Conservation (phyloP, 1,140 invertebrate genomes). For the Drosophila rhopaloa region DNA sequence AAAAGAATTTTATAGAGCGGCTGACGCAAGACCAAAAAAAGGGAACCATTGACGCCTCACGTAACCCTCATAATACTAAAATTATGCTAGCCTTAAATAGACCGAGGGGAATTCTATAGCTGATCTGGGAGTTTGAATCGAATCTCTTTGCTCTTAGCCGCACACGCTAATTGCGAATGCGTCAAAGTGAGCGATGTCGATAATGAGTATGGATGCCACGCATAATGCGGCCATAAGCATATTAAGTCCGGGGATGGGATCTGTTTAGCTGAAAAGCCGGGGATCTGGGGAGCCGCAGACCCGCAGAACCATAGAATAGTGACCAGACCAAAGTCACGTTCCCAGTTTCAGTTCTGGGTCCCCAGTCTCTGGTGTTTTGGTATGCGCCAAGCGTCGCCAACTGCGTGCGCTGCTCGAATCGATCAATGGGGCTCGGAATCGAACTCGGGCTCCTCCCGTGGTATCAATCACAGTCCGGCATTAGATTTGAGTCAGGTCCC, state of each 20-base stretch:
- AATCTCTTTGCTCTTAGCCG: constrained; percentile 49
- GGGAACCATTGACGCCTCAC: constrained; percentile 36
- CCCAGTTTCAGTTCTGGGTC: constrained; percentile 40
- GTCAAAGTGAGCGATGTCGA: constrained; percentile 22
- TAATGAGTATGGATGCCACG: constrained; percentile 76
- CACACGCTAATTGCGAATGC: constrained; percentile 61
- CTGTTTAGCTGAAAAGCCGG: constrained; percentile 12
- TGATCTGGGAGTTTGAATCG: constrained; percentile 11
- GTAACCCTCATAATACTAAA: constrained; percentile 61
- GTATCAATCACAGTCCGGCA: constrained; percentile 43
- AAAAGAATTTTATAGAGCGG: constrained; percentile 45
- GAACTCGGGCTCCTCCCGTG: constrained; percentile 26
- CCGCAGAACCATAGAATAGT: constrained; percentile 25
- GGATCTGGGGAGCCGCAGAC: not conserved
- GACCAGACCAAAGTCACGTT: constrained; percentile 65
- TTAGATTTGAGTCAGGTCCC: constrained; percentile 62
- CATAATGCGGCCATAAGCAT: constrained; percentile 61
- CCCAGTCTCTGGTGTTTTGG: constrained; percentile 29
- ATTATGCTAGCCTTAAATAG: constrained; percentile 74
- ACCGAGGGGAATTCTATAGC: constrained; percentile 28
- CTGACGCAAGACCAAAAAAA: constrained; percentile 49
- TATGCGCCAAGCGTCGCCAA: constrained; percentile 56
- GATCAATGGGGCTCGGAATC: constrained; percentile 72
- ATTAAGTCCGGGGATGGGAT: constrained; percentile 31
- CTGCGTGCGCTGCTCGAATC: constrained; percentile 65